Conservation (phyloP, 2,888 invertebrate genomes). For the Vesta saturnalis region DNA sequence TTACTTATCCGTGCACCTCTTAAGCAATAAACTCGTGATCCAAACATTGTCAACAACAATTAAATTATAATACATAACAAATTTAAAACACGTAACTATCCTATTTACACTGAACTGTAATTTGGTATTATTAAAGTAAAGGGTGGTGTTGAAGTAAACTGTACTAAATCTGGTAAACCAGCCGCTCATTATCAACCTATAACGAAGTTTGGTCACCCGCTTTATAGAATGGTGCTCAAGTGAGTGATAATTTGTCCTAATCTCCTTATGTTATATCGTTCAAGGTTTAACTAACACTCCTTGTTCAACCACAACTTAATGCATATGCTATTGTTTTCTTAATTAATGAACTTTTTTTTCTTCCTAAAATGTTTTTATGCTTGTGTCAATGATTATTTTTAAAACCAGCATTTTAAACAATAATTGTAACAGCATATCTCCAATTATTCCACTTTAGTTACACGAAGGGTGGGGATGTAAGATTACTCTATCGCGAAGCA, state of each 20-base stretch:
- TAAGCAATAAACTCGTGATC: too few relatives aligned
- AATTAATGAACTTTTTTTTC: neutral
- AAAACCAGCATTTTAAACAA: too few relatives aligned
- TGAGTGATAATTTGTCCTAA: conserved; percentile 17
- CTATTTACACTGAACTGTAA: too few relatives aligned
- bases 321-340: neutral
- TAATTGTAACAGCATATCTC: too few relatives aligned
- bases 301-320: neutral
- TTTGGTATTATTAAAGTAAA: neutral
- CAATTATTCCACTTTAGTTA: neutral
- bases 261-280: neutral
- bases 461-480: too few relatives aligned
- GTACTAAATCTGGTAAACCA: conserved; percentile 14
- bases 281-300: neutral
- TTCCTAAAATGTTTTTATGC: too few relatives aligned
- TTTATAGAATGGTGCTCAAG: conserved; percentile 13
- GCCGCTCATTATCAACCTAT: conserved; percentile 17
- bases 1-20: too few relatives aligned
- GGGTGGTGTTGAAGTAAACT: neutral
- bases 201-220: conserved; percentile 17
- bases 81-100: too few relatives aligned
- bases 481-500: too few relatives aligned
- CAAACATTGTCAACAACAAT: too few relatives aligned
- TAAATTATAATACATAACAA: too few relatives aligned
- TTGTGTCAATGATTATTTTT: too few relatives aligned